Conservation (phyloP, 2,797 vertebrate genomes). For the Premnoplex brunnescens region DNA sequence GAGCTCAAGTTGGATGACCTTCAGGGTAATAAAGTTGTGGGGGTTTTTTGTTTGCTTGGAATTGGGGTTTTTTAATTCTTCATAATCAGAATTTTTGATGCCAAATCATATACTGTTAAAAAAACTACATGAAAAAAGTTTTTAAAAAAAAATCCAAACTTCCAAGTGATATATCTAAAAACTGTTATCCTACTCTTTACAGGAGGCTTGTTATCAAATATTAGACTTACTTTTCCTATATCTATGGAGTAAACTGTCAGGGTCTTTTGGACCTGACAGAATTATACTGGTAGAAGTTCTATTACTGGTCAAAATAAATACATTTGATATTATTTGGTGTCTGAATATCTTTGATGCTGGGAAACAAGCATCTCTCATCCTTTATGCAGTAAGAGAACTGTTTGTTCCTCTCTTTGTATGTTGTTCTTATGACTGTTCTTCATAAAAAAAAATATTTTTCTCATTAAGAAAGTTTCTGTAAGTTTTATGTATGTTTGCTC, state of each 20-base stretch:
- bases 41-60: background rate
- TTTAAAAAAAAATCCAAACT: background rate
- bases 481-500: background rate
- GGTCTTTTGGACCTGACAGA: background rate
- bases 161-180: background rate
- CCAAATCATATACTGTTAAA: background rate
- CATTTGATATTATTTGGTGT: background rate
- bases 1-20: background rate
- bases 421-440: background rate
- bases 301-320: background rate
- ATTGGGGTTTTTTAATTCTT: background rate
- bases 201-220: background rate
- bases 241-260: background rate
- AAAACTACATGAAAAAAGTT: background rate
- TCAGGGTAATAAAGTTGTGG: background rate
- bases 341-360: background rate
- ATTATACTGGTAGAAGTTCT: background rate
- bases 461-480: background rate
- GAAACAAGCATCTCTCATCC: background rate
- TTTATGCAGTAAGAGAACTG: background rate
- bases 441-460: background rate
- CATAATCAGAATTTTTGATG: background rate
- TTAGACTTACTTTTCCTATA: background rate
- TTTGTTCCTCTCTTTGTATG: background rate
- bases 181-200: background rate